Evolutionary conservation across 2,113 vertebrate genomes (phyloP).

Genomic region (Megalops atlanticus): DNA sequence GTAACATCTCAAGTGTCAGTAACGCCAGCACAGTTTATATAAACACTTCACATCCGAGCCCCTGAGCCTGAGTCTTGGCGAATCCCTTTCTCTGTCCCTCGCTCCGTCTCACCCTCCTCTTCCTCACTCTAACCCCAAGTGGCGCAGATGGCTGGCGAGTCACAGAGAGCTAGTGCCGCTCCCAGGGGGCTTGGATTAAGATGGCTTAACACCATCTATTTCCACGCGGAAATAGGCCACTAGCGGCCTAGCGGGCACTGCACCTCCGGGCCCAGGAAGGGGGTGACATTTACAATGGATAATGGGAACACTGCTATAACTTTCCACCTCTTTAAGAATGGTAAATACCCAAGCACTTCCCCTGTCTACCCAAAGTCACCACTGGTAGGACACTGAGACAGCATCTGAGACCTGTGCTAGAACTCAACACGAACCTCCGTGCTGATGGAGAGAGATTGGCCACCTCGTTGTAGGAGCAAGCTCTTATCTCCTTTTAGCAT

Average conservation of each 20-base stretch:
- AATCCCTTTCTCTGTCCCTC: background rate
- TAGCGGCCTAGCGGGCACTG: background rate
- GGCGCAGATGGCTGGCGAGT: background rate
- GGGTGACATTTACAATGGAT: slow-evolving; percentile 18
- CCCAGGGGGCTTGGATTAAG: background rate
- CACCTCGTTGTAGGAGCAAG: no score
- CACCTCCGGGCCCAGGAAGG: background rate
- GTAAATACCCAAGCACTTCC: background rate
- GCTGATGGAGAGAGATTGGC: no score
- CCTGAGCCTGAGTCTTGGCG: background rate
- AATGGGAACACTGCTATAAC: background rate
- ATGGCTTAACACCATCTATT: slow-evolving; percentile 33
- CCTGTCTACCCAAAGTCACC: background rate
- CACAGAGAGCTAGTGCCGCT: background rate
- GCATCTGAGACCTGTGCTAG: background rate
- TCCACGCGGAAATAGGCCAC: background rate
- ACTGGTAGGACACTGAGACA: no score
- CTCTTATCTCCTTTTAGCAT: no score
- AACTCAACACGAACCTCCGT: background rate
- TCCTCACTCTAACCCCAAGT: background rate
- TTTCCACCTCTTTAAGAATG: background rate
- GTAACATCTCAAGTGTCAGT: background rate
- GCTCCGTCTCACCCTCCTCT: background rate
- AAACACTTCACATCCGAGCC: background rate
- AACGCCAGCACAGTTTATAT: background rate